A percentile compares a stretch with the other conserved stretches of the same genome.
Evolutionary conservation across 2,888 invertebrate genomes (phyloP).

Genomic region (Brachyopa scutellaris): DNA sequence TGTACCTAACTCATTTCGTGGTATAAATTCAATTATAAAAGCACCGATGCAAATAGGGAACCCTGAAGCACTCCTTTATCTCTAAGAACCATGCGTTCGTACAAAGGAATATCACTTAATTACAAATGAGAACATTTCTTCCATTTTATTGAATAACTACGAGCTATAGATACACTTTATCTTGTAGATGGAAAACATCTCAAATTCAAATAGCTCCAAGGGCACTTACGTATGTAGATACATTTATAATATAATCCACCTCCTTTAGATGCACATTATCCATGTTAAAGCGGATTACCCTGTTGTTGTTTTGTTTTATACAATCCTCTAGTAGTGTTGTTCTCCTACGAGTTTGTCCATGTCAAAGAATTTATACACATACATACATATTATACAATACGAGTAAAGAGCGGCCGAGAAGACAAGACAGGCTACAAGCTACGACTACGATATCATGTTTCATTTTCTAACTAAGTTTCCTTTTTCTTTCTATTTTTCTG

Average conservation of each 20-base stretch:
- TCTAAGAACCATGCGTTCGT: too few species aligned
- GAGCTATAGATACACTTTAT: background rate
- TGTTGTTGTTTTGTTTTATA: slow-evolving; percentile 10
- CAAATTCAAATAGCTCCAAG: background rate
- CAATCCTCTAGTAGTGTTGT: too few species aligned
- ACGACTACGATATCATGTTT: slow-evolving; percentile 1
- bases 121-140: background rate
- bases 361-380: too few species aligned
- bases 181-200: background rate
- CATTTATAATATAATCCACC: background rate
- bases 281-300: slow-evolving; percentile 33
- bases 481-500: background rate
- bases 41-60: background rate
- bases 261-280: slow-evolving; percentile 30
- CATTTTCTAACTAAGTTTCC: slow-evolving; percentile 23
- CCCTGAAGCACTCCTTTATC: background rate
- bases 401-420: background rate
- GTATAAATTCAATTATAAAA: too few species aligned
- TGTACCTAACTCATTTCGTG: too few species aligned
- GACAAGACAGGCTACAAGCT: background rate
- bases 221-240: background rate
- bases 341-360: too few species aligned
- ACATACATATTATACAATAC: too few species aligned
- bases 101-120: background rate
- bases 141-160: background rate